phyloP scores from a whole-genome alignment of 2,797 vertebrate species.

The Hephaestus fuliginosus region DNA sequence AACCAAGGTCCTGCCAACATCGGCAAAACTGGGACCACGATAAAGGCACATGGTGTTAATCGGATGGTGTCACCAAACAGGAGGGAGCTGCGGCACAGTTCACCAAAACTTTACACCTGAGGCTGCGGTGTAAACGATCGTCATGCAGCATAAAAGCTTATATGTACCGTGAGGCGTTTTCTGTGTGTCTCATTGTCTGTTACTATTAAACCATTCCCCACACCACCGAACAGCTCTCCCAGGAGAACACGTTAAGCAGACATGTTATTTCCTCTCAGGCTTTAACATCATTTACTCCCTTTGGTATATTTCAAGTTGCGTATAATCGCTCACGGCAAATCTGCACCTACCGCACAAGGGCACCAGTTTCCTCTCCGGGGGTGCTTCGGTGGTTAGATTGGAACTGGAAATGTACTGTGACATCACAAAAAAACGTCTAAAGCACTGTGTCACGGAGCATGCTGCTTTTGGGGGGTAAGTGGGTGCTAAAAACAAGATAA shows the following conservation, averaged over 20 bases:
- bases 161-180: not conserved
- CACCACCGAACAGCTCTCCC: not conserved
- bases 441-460: not conserved
- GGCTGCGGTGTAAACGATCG: not conserved
- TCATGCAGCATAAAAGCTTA: not conserved
- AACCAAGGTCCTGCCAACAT: not conserved
- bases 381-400: constrained; percentile 20
- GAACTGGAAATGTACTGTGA: constrained; percentile 30
- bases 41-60: not conserved
- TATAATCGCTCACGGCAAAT: constrained; percentile 29
- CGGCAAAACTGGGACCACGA: not conserved
- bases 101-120: not conserved
- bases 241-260: constrained; percentile 43
- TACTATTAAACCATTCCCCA: not conserved
- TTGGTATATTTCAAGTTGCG: constrained; percentile 45
- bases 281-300: constrained; percentile 38
- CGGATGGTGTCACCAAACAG: not conserved
- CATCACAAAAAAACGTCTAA: constrained; percentile 20
- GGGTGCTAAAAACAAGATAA: not conserved
- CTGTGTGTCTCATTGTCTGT: not conserved
- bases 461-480: constrained; percentile 21
- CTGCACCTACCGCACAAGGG: constrained; percentile 27
- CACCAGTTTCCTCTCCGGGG: constrained; percentile 28
- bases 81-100: not conserved
- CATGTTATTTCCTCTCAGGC: constrained; percentile 47